Evolutionary conservation across 2,797 vertebrate species (phyloP).

Genomic region (Sparidentex hasta): DNA sequence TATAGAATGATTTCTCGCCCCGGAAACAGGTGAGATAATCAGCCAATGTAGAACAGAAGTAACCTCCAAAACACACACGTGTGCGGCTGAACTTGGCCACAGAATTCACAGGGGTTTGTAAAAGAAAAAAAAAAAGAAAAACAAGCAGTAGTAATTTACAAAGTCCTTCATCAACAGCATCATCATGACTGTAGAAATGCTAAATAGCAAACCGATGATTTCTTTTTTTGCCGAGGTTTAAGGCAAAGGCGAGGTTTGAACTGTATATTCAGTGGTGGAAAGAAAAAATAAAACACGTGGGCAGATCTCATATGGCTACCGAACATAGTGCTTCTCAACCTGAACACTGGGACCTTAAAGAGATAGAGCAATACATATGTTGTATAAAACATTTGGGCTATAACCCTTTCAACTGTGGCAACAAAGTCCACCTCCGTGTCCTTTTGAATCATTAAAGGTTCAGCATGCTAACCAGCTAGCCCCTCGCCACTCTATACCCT

Average conservation of each 20-base stretch:
- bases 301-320: conserved; percentile 68
- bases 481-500: too few relatives aligned
- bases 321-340: conserved; percentile 65
- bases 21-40: conserved; percentile 76
- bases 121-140: conserved; percentile 58
- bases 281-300: conserved; percentile 68
- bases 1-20: conserved; percentile 77
- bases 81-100: conserved; percentile 79
- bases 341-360: conserved; percentile 23
- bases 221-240: conserved; percentile 80
- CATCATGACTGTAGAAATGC: conserved; percentile 71
- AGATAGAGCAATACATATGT: neutral
- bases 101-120: conserved; percentile 85
- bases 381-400: neutral
- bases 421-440: conserved; percentile 15
- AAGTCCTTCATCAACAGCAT: conserved; percentile 72
- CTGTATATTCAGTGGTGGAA: conserved; percentile 91
- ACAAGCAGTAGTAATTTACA: conserved; percentile 67
- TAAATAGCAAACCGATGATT: conserved; percentile 70
- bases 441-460: conserved; percentile 15
- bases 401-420: conserved; percentile 12
- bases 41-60: conserved; percentile 85
- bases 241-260: conserved; percentile 83
- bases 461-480: too few relatives aligned
- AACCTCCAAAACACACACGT: conserved; percentile 80